These are phyloP conservation scores for Tarsius wallacei DNA, from an alignment of 2,797 vertebrate genomes.

Conservation along the genomic window DNA sequence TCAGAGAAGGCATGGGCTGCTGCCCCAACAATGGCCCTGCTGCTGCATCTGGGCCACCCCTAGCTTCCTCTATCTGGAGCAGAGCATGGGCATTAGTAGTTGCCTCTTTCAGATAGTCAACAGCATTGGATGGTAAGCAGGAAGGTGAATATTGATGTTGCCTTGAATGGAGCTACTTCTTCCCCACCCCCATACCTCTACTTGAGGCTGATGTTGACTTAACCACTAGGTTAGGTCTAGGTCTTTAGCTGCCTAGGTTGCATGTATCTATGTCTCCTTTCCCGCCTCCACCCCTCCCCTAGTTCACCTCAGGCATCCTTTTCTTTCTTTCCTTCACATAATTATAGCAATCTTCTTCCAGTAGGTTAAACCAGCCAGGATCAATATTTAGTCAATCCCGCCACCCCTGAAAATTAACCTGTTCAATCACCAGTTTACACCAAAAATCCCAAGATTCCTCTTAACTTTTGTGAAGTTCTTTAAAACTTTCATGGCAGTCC, in stretches of 20 bases:
- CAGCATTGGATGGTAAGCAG: neutral
- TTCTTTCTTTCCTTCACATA: neutral
- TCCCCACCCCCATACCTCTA: neutral
- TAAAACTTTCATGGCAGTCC: neutral
- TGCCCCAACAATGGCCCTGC: neutral
- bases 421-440: neutral
- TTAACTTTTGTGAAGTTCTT: neutral
- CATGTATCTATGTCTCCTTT: neutral
- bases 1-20: neutral
- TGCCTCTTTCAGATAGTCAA: neutral
- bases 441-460: neutral
- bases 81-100: no score
- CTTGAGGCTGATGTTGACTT: neutral
- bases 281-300: accelerated
- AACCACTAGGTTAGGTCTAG: neutral
- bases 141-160: neutral
- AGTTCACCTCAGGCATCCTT: neutral
- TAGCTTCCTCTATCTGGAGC: neutral
- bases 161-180: neutral
- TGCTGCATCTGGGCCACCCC: neutral
- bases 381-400: neutral
- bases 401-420: neutral
- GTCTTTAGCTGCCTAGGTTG: neutral
- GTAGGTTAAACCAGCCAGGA: neutral
- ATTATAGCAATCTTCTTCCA: neutral